These are phyloP conservation scores for Siphamia tubifer DNA, from an alignment of 2,113 vertebrate species.

Conservation along the genomic window DNA sequence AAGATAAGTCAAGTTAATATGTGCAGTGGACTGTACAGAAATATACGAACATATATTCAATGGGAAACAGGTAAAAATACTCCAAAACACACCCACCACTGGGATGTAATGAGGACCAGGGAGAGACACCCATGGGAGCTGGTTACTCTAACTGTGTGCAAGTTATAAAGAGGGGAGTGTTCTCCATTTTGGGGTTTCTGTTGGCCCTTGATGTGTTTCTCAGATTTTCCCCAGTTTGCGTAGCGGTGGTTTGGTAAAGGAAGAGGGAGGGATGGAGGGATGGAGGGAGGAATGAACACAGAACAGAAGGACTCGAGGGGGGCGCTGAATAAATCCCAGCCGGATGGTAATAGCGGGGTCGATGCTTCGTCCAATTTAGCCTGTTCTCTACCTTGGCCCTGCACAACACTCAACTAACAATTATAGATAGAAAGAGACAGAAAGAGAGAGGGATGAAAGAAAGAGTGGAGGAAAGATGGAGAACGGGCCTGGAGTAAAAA, in stretches of 20 bases:
- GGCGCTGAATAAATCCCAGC: constrained; percentile 55
- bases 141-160: constrained; percentile 24
- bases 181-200: constrained; percentile 55
- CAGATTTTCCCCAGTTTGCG: constrained; percentile 70
- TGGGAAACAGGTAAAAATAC: not conserved
- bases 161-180: constrained; percentile 22
- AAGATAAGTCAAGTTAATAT: not conserved
- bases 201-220: constrained; percentile 64
- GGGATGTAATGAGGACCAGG: constrained; percentile 47
- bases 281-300: constrained; percentile 6
- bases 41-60: not conserved
- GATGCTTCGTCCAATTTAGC: constrained; percentile 66
- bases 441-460: constrained; percentile 10
- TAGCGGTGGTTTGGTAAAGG: constrained; percentile 52
- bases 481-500: constrained; percentile 8
- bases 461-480: not conserved
- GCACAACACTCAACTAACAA: constrained; percentile 57
- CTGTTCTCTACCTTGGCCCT: constrained; percentile 13
- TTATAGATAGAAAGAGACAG: constrained; percentile 58
- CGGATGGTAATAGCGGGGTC: constrained; percentile 65
- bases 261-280: constrained; percentile 55
- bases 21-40: not conserved
- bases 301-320: constrained; percentile 24
- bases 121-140: constrained; percentile 35
- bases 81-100: not conserved